Evolutionary conservation across 2,113 vertebrate species (phyloP).

Genomic region (Capra hircus): DNA sequence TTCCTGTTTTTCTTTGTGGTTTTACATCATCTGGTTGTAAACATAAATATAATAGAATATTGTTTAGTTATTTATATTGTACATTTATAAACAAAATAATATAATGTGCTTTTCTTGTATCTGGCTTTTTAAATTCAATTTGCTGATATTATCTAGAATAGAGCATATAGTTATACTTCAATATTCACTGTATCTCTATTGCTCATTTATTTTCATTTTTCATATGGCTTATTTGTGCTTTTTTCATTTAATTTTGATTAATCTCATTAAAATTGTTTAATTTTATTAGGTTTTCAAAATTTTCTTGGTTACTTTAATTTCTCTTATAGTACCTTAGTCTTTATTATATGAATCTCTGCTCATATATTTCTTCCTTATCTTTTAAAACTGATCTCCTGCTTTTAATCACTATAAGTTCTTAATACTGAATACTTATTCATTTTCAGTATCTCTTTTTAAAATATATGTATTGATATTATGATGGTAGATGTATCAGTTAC

Average conservation of each 20-base stretch:
- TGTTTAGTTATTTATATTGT: not conserved
- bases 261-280: not conserved
- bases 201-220: not conserved
- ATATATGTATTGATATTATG: not conserved
- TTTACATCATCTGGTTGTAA: not conserved
- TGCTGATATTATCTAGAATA: not conserved
- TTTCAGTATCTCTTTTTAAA: not conserved
- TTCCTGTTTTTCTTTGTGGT: not conserved
- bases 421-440: not conserved
- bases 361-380: not conserved
- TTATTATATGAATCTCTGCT: constrained; percentile 2
- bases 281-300: not conserved
- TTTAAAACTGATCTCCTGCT: not conserved
- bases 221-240: not conserved
- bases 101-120: not conserved
- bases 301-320: not conserved
- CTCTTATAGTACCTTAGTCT: not conserved
- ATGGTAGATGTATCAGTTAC: not conserved
- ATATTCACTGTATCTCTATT: not conserved
- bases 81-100: not conserved
- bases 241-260: not conserved
- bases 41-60: not conserved
- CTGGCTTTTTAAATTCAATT: not conserved
- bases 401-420: not conserved
- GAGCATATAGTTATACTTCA: not conserved